Evolutionary conservation across 2,113 vertebrate genomes (phyloP).

Genomic region (Prochilodus magdalenae): DNA sequence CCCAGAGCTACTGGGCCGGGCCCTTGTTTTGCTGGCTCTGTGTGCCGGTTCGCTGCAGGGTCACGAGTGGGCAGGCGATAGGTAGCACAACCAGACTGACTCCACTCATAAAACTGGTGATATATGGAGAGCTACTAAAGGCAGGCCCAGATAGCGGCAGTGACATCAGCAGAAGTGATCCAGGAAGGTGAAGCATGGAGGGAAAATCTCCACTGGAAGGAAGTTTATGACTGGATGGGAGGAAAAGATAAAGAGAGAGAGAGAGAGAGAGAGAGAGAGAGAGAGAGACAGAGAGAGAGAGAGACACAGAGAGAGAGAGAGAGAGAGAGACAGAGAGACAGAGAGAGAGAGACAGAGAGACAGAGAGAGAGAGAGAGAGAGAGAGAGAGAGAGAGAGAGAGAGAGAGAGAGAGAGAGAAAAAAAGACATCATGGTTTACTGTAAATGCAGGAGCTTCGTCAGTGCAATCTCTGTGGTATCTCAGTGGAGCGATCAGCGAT

Average conservation of each 20-base stretch:
- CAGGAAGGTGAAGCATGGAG: slow-evolving; percentile 46
- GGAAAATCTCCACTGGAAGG: slow-evolving; percentile 61
- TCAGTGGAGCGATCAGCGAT: slow-evolving; percentile 66
- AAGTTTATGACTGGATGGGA: slow-evolving; percentile 60
- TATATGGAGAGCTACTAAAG: slow-evolving; percentile 17
- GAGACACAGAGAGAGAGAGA: background rate
- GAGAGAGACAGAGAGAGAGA: background rate
- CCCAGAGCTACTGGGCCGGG: background rate
- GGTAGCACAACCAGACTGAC: slow-evolving; percentile 1
- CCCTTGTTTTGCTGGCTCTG: background rate
- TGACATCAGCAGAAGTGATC: slow-evolving; percentile 45
- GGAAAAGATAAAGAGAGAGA: slow-evolving; percentile 4
- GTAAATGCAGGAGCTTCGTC: slow-evolving; percentile 39
- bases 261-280: background rate
- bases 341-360: background rate
- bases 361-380: background rate
- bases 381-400: slow-evolving; percentile 4
- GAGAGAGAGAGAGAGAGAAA: background rate
- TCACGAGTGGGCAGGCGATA: background rate
- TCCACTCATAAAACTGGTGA: slow-evolving; percentile 16
- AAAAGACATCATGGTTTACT: slow-evolving; percentile 54
- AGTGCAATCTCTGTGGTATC: slow-evolving; percentile 61
- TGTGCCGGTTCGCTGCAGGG: background rate
- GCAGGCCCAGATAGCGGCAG: slow-evolving; percentile 8
- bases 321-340: background rate